Evolutionary conservation across 2,797 vertebrate species (phyloP), one percentile per base, ranked within the genome.

Genomic region (Cygnus olor): DNA sequence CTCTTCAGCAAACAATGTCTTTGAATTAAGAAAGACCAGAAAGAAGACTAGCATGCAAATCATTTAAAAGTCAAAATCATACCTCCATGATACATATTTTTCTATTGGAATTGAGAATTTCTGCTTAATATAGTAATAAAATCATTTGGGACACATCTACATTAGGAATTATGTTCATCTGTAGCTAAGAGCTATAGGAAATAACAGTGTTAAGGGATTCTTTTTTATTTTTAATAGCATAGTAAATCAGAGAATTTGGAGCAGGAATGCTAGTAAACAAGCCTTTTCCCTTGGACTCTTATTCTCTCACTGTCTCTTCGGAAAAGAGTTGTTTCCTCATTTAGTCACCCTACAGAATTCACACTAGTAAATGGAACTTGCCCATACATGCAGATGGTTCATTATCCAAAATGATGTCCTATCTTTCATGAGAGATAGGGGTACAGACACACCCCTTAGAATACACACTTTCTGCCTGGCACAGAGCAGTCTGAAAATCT

Each of bases 1-100:
- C 57, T 94, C 89, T 84, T 91, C 64, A 88, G 65, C 88, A 94
- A 96, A 94, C 17, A 83, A 81, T 84, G 4, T 66, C 45, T 91
- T 90, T 77, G 73, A 95, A 93, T 91, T 72, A 49, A 54, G 89
- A 92, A 45, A 77, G 28, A 80, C 2, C 13, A 21, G 12, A n/a
- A n/a, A 28, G n/a, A 51, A 27, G n/a, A 77, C 14, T 45, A 94
- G 44, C 19, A 17, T 76, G 13, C 20, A 95, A 58, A 57, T 24
- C 8, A 66, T 66, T 85, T 78, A 81, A 88, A 96, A 96, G 93
- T 82, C 40, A 76, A 85, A 90, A 88, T 45, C 10, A 5, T 44
- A 40, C 9, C 40, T 78, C 44, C 36, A 45, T 32, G 89, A 91
- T 27, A 32, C 18, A 8, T 51, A 32, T 85, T 85, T 61, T 42